A percentile compares a stretch with the other conserved stretches of the same genome.
Conservation (phyloP, 2,113 vertebrate species). For the Xenus cinereus region DNA sequence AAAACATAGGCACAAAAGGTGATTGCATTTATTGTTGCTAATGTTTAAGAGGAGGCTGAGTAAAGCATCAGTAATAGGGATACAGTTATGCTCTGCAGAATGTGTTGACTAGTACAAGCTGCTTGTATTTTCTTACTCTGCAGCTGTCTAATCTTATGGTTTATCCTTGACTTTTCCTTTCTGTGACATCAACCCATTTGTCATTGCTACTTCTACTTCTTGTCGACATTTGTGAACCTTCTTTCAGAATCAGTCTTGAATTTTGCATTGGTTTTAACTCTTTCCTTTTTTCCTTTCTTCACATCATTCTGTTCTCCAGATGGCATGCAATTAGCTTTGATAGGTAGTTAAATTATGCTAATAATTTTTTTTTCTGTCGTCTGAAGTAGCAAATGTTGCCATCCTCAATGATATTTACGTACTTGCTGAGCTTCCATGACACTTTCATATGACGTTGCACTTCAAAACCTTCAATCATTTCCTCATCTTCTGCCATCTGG, state of each 20-base stretch:
- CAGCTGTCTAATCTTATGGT: not conserved
- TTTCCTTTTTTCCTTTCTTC: not conserved
- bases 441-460: not conserved
- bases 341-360: not conserved
- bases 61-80: not conserved
- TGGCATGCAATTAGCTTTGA: not conserved
- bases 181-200: not conserved
- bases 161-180: not conserved
- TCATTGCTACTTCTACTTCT: not conserved
- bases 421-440: not conserved
- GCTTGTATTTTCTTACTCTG: not conserved
- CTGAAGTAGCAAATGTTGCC: not conserved
- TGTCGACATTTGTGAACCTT: not conserved
- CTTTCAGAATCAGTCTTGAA: not conserved
- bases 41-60: not conserved
- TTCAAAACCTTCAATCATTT: slow-evolving; percentile 8
- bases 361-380: not conserved
- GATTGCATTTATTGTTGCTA: not conserved
- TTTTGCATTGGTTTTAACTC: not conserved
- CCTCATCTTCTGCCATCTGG: not conserved
- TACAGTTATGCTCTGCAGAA: not conserved
- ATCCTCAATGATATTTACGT: not conserved
- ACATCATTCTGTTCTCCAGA: not conserved
- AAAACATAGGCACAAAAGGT: not conserved
- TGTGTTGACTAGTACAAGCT: not conserved